A percentile compares a stretch with the other conserved stretches of the same genome.
Evolutionary conservation across 2,888 invertebrate genomes (phyloP).

Genomic region (Caenorhabditis plicata): DNA sequence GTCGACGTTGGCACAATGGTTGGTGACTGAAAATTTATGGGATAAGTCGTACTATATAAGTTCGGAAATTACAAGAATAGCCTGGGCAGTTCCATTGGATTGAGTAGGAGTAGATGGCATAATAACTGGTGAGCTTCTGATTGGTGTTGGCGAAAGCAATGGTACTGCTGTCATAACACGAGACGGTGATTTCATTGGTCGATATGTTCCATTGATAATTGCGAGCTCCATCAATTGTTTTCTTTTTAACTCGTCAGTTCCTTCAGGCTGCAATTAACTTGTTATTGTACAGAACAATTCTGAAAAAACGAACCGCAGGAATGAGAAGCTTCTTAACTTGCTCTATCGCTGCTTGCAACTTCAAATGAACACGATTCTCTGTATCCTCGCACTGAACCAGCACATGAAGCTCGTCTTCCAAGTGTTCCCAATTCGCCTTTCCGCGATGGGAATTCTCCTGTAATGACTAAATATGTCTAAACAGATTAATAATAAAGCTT

Average conservation of each 20-base stretch:
- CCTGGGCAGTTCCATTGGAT: conserved; percentile 9
- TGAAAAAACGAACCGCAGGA: conserved; percentile 76
- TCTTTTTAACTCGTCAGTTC: conserved; percentile 98
- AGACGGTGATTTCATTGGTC: conserved; percentile 67
- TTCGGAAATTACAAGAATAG: conserved; percentile 7
- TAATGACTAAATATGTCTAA: conserved; percentile 17
- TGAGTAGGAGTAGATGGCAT: conserved; percentile 8
- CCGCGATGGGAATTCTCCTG: conserved; percentile 98
- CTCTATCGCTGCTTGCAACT: conserved; percentile 91
- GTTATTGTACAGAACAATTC: neutral
- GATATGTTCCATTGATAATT: conserved; percentile 98
- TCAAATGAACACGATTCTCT: conserved; percentile 90
- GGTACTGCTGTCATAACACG: conserved; percentile 36
- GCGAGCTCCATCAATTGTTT: conserved; percentile 99
- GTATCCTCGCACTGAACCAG: conserved; percentile 87
- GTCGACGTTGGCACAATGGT: conserved; percentile 13
- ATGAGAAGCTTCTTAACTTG: conserved; percentile 96
- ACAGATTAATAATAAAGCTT: neutral
- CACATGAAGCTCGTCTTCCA: conserved; percentile 96
- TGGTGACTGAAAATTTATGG: conserved; percentile 19
- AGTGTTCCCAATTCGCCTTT: conserved; percentile 99
- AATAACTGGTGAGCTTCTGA: conserved; percentile 16
- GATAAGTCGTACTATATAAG: neutral
- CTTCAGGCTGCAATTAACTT: conserved; percentile 81
- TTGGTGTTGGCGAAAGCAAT: conserved; percentile 31